A percentile compares a stretch with the other conserved stretches of the same genome.
Evolutionary conservation across 2,797 vertebrate genomes (phyloP).

Genomic region (Aulostomus chinensis): DNA sequence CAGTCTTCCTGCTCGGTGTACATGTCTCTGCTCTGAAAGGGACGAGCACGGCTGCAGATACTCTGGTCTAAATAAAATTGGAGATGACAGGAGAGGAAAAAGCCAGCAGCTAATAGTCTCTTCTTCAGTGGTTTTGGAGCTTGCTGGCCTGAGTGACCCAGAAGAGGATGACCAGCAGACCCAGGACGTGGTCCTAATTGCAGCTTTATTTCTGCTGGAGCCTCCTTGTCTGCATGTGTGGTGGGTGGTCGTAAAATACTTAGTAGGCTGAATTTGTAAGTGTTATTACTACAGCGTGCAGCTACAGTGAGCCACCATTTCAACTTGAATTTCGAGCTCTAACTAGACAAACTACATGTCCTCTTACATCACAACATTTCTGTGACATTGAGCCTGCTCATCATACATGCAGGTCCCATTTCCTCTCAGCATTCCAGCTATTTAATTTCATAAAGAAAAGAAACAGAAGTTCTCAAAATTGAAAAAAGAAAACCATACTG

Average conservation of each 20-base stretch:
- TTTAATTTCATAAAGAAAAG: no score
- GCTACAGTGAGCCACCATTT: no score
- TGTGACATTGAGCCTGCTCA: no score
- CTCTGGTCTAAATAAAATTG: constrained; percentile 8
- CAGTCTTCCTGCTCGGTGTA: no score
- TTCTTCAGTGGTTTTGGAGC: constrained; percentile 16
- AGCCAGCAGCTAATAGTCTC: constrained; percentile 11
- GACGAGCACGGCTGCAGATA: background rate
- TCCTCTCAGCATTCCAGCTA: no score
- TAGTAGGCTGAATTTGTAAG: no score
- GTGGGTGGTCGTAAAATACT: constrained; percentile 19
- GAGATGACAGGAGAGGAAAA: constrained; percentile 34
- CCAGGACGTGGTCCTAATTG: constrained; percentile 1
- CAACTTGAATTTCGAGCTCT: no score
- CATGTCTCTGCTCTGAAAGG: background rate
- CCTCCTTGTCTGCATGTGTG: constrained; percentile 10
- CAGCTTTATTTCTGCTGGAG: constrained; percentile 2
- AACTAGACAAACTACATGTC: no score
- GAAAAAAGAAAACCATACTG: background rate
- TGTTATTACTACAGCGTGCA: no score
- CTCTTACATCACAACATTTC: no score
- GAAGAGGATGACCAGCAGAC: constrained; percentile 17
- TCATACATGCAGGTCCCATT: no score
- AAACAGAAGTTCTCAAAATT: background rate
- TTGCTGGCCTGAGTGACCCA: constrained; percentile 15